Evolutionary conservation across 2,888 invertebrate genomes (phyloP).

Genomic region (Mystacides longicornis): DNA sequence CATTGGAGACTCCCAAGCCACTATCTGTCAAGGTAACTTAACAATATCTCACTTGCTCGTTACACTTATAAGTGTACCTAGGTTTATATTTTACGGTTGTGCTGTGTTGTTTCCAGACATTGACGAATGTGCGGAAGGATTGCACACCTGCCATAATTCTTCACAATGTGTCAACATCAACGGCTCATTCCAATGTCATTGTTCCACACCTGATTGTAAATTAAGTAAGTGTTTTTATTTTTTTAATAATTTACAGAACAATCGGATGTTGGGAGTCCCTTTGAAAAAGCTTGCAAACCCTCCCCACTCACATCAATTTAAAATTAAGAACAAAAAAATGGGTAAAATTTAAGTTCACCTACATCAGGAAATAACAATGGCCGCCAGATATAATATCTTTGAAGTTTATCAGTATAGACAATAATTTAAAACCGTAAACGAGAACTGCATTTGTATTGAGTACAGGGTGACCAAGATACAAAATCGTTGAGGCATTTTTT

Average conservation of each 20-base stretch:
- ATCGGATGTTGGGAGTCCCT: too few species aligned
- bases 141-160: conserved; percentile 72
- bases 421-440: too few species aligned
- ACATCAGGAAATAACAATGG: neutral
- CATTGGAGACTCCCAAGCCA: conserved; percentile 49
- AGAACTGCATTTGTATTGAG: too few species aligned
- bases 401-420: too few species aligned
- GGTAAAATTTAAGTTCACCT: neutral
- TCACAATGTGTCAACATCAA: conserved; percentile 73
- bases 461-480: too few species aligned
- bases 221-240: conserved; percentile 45
- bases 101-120: conserved; percentile 53
- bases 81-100: neutral
- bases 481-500: too few species aligned
- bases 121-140: conserved; percentile 71
- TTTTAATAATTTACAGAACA: too few species aligned
- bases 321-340: neutral
- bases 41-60: neutral
- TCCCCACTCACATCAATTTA: too few species aligned
- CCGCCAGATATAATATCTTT: neutral
- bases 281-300: too few species aligned
- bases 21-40: conserved; percentile 53
- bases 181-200: conserved; percentile 73
- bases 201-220: conserved; percentile 56
- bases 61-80: neutral